phyloP scores from a whole-genome alignment of 1,140 invertebrate genomes.

The Aphidius gifuensis region DNA sequence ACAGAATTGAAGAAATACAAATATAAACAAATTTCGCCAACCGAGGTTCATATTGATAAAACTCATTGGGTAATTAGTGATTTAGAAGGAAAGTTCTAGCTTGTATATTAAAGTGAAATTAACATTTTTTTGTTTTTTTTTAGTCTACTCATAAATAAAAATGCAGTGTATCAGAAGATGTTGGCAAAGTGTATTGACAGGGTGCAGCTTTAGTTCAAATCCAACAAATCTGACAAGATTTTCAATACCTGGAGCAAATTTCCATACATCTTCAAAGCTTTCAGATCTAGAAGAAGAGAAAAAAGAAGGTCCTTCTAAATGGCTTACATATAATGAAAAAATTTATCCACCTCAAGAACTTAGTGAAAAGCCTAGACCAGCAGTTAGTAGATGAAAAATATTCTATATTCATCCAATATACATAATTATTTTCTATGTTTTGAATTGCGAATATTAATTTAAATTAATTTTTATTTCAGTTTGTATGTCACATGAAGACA shows the following conservation, averaged over 20 bases:
- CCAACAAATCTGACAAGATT: not conserved
- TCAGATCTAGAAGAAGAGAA: not conserved
- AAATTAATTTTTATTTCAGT: conserved; percentile 60
- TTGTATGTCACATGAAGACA: conserved; percentile 75
- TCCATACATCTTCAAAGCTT: conserved; percentile 11
- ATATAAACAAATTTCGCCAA: too few relatives aligned
- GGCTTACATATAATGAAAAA: conserved; percentile 67
- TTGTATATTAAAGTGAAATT: too few relatives aligned
- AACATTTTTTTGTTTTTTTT: not conserved
- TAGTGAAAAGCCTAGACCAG: conserved; percentile 75
- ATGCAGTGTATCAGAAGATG: conserved; percentile 18
- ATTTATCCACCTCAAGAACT: conserved; percentile 65
- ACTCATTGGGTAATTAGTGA: too few relatives aligned
- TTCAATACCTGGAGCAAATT: not conserved
- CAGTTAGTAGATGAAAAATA: conserved; percentile 61
- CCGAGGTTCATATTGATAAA: too few relatives aligned
- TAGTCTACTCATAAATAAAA: conserved; percentile 1
- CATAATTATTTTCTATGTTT: not conserved
- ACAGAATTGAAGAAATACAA: too few relatives aligned
- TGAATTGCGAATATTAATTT: not conserved
- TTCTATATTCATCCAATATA: conserved; percentile 16
- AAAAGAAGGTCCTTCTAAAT: conserved; percentile 35
- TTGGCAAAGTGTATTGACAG: conserved; percentile 4
- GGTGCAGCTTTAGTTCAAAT: not conserved
- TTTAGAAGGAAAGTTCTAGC: too few relatives aligned